Evolutionary conservation across 2,113 vertebrate genomes (phyloP).

Genomic region (Dipodomys spectabilis): DNA sequence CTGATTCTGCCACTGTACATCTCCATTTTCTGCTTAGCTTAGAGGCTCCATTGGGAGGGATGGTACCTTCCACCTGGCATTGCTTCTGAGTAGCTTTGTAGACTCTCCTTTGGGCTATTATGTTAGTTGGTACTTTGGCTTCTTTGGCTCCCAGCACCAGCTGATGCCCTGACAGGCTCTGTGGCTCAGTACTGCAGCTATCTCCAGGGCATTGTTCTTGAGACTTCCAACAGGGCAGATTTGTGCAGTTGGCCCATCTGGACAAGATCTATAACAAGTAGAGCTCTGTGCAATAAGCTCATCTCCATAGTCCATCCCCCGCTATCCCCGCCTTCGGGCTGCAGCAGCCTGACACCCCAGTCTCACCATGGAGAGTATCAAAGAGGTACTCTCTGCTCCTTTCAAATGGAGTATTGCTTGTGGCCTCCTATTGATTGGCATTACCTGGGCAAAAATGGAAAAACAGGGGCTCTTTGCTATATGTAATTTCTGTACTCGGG

Average conservation of each 20-base stretch:
- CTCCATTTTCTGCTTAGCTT: conserved; percentile 25
- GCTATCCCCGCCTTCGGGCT: conserved; percentile 69
- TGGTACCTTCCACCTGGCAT: conserved; percentile 67
- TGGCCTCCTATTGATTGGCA: conserved; percentile 72
- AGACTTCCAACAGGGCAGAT: conserved; percentile 83
- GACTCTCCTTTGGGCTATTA: conserved; percentile 75
- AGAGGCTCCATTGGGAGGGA: not conserved
- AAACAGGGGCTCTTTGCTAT: conserved; percentile 62
- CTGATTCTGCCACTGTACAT: conserved; percentile 8
- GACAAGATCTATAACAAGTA: conserved; percentile 82
- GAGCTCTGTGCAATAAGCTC: conserved; percentile 80
- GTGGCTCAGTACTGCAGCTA: conserved; percentile 78
- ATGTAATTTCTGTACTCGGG: not conserved
- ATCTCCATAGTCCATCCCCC: conserved; percentile 79
- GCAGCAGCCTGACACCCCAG: conserved; percentile 82
- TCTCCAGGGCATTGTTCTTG: conserved; percentile 82
- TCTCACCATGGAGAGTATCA: conserved; percentile 72
- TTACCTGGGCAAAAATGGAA: conserved; percentile 75
- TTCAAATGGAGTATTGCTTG: conserved; percentile 78
- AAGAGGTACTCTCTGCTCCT: conserved; percentile 79
- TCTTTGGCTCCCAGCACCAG: conserved; percentile 79
- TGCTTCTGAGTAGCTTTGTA: conserved; percentile 77
- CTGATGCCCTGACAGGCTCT: conserved; percentile 77
- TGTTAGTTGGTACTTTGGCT: conserved; percentile 77
- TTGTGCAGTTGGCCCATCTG: conserved; percentile 83